Percentiles rank a stretch among this genome's conserved stretches.
Evolutionary conservation across 2,113 vertebrate species (phyloP).

Genomic region (Canis aureus): DNA sequence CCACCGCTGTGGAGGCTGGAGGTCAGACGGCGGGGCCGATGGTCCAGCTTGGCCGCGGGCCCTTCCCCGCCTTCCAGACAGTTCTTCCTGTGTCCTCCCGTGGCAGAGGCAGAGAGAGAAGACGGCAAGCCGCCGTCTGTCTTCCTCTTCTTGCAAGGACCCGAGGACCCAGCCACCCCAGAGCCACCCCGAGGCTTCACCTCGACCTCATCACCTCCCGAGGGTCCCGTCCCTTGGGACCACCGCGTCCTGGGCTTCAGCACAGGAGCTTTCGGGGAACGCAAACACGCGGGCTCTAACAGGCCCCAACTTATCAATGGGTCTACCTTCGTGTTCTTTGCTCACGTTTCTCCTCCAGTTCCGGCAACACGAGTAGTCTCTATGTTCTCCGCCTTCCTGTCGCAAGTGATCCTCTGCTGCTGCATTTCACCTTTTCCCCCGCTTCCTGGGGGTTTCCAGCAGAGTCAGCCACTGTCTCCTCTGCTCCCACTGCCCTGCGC

Average conservation of each 20-base stretch:
- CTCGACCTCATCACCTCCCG: not conserved
- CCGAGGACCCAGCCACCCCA: too few relatives aligned
- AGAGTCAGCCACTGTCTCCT: not conserved
- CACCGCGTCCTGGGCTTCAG: not conserved
- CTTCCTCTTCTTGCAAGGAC: not conserved
- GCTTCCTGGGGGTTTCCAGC: not conserved
- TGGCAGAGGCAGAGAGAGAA: too few relatives aligned
- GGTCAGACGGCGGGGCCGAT: too few relatives aligned
- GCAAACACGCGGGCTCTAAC: not conserved
- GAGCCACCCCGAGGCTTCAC: not conserved
- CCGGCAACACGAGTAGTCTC: not conserved
- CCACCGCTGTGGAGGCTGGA: too few relatives aligned
- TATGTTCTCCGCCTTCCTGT: not conserved
- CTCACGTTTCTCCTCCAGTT: not conserved
- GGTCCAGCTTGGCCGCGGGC: too few relatives aligned
- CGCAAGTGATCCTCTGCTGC: not conserved
- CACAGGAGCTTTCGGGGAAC: not conserved
- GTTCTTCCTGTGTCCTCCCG: too few relatives aligned
- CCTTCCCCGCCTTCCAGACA: too few relatives aligned
- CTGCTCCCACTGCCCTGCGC: not conserved
- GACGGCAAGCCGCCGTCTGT: not conserved
- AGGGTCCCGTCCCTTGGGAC: too few relatives aligned
- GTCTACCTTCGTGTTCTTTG: not conserved
- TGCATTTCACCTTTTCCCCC: not conserved
- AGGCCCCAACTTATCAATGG: not conserved